Evolutionary conservation across 2,888 invertebrate species (phyloP), one percentile per base, ranked within the genome.

Genomic region (Xanthorhoe spadicearia): DNA sequence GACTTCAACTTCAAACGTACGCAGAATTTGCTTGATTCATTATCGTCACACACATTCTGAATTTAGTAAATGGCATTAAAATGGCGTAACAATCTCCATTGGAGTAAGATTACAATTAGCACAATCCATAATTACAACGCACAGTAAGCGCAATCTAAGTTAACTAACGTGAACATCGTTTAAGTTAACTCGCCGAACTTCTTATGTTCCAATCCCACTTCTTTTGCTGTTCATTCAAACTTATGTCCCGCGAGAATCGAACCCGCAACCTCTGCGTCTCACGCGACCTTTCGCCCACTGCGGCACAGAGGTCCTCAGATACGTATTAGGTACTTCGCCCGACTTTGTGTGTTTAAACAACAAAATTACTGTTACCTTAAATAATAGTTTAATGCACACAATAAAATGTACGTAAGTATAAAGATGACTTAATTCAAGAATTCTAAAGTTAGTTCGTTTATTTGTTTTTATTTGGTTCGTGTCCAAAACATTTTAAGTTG

Each of bases 401-500:
- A 43, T 43, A 43, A 13, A 43, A 43, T 13, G 38, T 43, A 43
- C 35, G 10, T 43, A 8, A 35, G 35, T 35, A 38, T 38, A 38
- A 10, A 38, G 8, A 38, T 2, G 10, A 38, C 2, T 38, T 38
- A 10, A 38, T 43, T 43, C 13, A 13, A 43, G 38, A 32, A 57
- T 46, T 56, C 46, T 46, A 56, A 15, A 9, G 46, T 56, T 35
- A 17, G 35, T 23, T 55, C n/a, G 35, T 48, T 62, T 23, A 48
- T 51, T 52, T 55, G 15, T 63, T 46, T 62, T 50, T 58, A 62
- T 66, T 62, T 66, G 66, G 66, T 62, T 59, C 51, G 50, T 51
- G 58, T 66, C 66, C 62, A 66, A 66, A 66, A 61, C 49, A 54
- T 61, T 61, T 61, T 10, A 50, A 56, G 46, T 60, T 62, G 53